Conservation (phyloP, 2,888 invertebrate species). For the Spatulosminthurus flaviceps region DNA sequence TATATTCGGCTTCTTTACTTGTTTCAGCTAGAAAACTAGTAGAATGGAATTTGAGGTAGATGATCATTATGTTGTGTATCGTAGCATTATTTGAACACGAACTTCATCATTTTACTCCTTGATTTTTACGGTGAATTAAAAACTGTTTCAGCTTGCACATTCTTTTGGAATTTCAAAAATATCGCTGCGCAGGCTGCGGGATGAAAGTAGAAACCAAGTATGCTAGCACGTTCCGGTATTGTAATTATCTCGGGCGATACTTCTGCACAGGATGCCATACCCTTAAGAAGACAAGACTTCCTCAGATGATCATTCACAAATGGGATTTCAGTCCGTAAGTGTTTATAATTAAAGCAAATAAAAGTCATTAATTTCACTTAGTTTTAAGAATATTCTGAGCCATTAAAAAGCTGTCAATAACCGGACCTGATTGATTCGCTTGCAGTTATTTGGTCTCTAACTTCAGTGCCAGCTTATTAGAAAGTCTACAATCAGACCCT, state of each 20-base stretch:
- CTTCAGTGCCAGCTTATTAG: slow-evolving; percentile 79
- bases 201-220: slow-evolving; percentile 79
- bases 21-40: too few species aligned
- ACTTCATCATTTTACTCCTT: neutral
- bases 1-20: neutral
- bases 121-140: neutral
- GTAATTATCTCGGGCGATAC: slow-evolving; percentile 83
- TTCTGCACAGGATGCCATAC: slow-evolving; percentile 88
- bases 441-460: slow-evolving; percentile 82
- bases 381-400: neutral
- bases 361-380: neutral
- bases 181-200: slow-evolving; percentile 85
- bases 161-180: slow-evolving; percentile 77
- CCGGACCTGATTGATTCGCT: slow-evolving; percentile 62
- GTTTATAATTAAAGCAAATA: neutral
- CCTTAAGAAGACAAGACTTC: slow-evolving; percentile 78
- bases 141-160: slow-evolving; percentile 70
- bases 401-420: neutral
- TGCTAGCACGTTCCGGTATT: slow-evolving; percentile 79
- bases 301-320: slow-evolving; percentile 74
- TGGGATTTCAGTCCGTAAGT: slow-evolving; percentile 73
- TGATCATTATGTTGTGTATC: too few species aligned
- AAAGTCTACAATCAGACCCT: slow-evolving; percentile 80
- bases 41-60: too few species aligned
- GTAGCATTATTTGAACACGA: too few species aligned